Conservation (phyloP, 2,888 invertebrate genomes). For the Hydropsyche betteni region DNA sequence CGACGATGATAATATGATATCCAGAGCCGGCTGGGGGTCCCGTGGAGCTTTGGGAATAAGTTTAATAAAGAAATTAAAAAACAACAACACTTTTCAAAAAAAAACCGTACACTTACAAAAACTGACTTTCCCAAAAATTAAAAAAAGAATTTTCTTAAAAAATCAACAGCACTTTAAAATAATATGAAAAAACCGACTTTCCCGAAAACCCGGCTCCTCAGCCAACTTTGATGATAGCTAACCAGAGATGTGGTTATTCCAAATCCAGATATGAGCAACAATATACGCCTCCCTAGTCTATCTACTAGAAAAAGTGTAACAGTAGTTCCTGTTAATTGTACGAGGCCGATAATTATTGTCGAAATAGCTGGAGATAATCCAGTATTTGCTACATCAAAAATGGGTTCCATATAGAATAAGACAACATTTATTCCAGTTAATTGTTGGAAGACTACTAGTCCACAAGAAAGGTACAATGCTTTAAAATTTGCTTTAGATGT, state of each 20-base stretch:
- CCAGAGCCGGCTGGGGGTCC: no score
- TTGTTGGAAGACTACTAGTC: constrained; percentile 84
- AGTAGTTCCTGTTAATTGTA: constrained; percentile 77
- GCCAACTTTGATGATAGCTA: constrained; percentile 58
- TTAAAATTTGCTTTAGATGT: constrained; percentile 76
- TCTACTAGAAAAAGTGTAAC: constrained; percentile 81
- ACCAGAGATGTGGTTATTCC: constrained; percentile 74
- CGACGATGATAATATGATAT: no score
- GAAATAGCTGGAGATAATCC: constrained; percentile 69
- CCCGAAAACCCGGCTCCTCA: no score
- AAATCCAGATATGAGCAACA: constrained; percentile 76
- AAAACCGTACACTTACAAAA: no score
- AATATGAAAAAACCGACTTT: no score
- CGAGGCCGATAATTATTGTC: constrained; percentile 78
- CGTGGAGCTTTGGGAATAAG: no score
- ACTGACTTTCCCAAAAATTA: no score
- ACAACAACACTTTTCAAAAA: no score
- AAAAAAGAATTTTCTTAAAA: no score
- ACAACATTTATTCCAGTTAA: constrained; percentile 84
- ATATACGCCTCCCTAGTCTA: constrained; percentile 75
- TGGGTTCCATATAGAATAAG: constrained; percentile 78
- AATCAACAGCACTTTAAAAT: no score
- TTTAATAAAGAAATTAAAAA: no score
- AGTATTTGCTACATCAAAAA: constrained; percentile 75
- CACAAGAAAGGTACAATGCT: constrained; percentile 78